phyloP scores from a whole-genome alignment of 2,797 vertebrate species.

The Halcyon smyrnensis region DNA sequence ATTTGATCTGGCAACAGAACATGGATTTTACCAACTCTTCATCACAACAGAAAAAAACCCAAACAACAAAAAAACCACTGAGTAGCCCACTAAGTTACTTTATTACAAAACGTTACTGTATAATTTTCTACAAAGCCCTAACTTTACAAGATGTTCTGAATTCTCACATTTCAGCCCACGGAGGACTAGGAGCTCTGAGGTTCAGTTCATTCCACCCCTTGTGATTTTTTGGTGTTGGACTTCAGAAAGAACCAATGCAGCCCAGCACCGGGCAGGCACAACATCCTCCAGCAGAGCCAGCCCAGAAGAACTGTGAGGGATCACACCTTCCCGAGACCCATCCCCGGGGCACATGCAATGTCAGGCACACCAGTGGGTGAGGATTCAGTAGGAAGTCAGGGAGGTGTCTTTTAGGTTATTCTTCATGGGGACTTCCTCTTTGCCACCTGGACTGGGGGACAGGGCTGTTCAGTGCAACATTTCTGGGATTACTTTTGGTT shows the following conservation, averaged over 20 bases:
- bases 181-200: not conserved
- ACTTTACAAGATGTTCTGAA: not conserved
- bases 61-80: not conserved
- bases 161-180: not conserved
- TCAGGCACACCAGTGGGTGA: not conserved
- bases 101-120: not conserved
- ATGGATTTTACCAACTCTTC: not conserved
- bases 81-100: rapidly evolving
- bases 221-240: not conserved
- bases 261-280: not conserved
- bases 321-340: not conserved
- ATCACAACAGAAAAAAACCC: not conserved
- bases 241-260: not conserved
- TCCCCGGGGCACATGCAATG: rapidly evolving
- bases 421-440: not conserved
- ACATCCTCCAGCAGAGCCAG: not conserved
- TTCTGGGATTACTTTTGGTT: not conserved
- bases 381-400: not conserved
- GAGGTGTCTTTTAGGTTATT: rapidly evolving
- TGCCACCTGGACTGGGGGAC: rapidly evolving
- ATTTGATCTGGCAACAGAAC: not conserved
- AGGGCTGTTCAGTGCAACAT: rapidly evolving
- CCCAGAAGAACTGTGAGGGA: not conserved
- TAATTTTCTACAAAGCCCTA: not conserved
- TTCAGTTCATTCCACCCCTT: not conserved